A percentile compares a stretch with the other conserved stretches of the same genome.
phyloP scores from a whole-genome alignment of 2,888 invertebrate genomes.

The Erynnis tages region DNA sequence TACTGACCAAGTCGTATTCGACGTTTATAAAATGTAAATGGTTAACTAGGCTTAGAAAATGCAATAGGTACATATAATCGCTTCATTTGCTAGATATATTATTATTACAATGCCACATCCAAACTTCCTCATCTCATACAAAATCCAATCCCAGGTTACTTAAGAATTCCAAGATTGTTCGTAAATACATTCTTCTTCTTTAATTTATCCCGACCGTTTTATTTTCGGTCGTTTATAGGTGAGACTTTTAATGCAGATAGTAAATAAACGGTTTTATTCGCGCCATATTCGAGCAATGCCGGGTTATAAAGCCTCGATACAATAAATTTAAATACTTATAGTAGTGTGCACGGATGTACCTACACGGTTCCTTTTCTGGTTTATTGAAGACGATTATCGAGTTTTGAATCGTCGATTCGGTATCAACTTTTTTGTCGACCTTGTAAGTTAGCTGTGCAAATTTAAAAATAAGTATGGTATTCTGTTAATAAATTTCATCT shows the following conservation, averaged over 20 bases:
- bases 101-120: neutral
- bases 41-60: too few relatives aligned
- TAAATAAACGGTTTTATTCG: slow-evolving; percentile 32
- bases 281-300: slow-evolving; percentile 7
- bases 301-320: slow-evolving; percentile 1
- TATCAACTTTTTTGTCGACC: too few relatives aligned
- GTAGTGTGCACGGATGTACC: too few relatives aligned
- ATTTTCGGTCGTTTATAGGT: slow-evolving; percentile 35
- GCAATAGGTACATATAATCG: too few relatives aligned
- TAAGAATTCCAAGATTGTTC: slow-evolving; percentile 26
- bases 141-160: neutral
- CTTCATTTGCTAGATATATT: too few relatives aligned
- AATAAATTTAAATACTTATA: slow-evolving; percentile 11
- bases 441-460: too few relatives aligned
- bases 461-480: too few relatives aligned
- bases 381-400: too few relatives aligned
- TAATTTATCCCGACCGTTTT: slow-evolving; percentile 31
- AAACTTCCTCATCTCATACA: neutral
- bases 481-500: too few relatives aligned
- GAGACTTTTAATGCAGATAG: slow-evolving; percentile 30
- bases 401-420: too few relatives aligned
- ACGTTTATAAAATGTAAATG: too few relatives aligned
- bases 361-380: neutral
- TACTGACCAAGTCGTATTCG: too few relatives aligned
- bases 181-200: slow-evolving; percentile 28